Percentiles rank a stretch among this genome's conserved stretches.
Evolutionary conservation across 1,140 invertebrate species (phyloP).

Genomic region (Amyelois transitella): DNA sequence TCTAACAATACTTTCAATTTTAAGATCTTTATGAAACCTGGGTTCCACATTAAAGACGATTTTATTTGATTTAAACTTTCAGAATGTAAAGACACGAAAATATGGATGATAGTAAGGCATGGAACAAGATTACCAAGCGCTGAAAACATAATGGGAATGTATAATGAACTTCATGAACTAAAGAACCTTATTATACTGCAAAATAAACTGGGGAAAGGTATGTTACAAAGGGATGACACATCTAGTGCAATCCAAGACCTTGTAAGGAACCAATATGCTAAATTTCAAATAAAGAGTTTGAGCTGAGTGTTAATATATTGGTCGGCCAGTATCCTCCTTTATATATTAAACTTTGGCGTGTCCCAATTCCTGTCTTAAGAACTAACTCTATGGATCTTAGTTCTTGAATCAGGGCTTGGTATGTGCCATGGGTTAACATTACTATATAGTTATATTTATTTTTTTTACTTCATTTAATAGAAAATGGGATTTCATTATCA

Average conservation of each 20-base stretch:
- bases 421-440: too few species aligned
- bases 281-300: too few species aligned
- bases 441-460: background rate
- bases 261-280: too few species aligned
- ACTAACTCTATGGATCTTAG: too few species aligned
- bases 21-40: background rate
- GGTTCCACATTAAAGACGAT: background rate
- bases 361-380: too few species aligned
- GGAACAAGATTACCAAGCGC: conserved; percentile 50
- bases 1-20: background rate
- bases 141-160: conserved; percentile 47
- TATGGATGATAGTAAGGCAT: conserved; percentile 62
- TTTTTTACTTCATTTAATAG: background rate
- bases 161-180: conserved; percentile 37
- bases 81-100: conserved; percentile 55
- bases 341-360: too few species aligned
- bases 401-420: too few species aligned
- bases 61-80: conserved; percentile 13
- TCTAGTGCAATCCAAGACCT: too few species aligned
- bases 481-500: conserved; percentile 12
- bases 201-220: conserved; percentile 43
- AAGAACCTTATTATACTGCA: conserved; percentile 44
- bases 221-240: too few species aligned
- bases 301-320: too few species aligned
- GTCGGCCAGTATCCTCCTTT: too few species aligned